Percentiles rank a stretch among this genome's conserved stretches.
phyloP scores from a whole-genome alignment of 2,113 vertebrate species.

The Diadophis punctatus region DNA sequence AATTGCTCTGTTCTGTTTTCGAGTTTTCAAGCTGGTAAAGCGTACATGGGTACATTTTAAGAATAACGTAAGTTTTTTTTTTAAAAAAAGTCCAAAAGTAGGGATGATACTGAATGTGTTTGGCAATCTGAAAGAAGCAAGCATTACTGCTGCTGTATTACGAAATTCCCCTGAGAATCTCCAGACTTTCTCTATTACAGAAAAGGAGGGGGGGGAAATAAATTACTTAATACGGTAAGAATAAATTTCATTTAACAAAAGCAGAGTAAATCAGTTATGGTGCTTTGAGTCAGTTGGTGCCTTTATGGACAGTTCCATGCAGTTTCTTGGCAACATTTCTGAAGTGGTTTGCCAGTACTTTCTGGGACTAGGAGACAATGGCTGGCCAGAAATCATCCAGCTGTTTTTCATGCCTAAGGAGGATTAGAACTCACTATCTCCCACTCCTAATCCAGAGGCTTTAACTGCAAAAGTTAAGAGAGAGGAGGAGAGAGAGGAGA shows the following conservation, averaged over 20 bases:
- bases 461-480: slow-evolving; percentile 37
- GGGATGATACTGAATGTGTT: neutral
- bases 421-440: neutral
- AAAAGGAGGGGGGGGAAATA: slow-evolving; percentile 45
- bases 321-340: neutral
- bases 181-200: slow-evolving; percentile 51
- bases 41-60: slow-evolving; percentile 1
- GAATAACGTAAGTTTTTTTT: neutral
- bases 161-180: slow-evolving; percentile 57
- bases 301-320: neutral
- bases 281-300: neutral
- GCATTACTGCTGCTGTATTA: slow-evolving; percentile 33
- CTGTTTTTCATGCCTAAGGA: neutral
- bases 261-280: slow-evolving; percentile 3
- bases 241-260: slow-evolving; percentile 70
- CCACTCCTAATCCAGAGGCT: neutral
- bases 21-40: slow-evolving; percentile 50
- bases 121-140: slow-evolving; percentile 37
- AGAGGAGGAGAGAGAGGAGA: neutral
- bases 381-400: neutral
- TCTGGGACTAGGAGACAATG: neutral
- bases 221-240: slow-evolving; percentile 67
- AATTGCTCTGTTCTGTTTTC: slow-evolving; percentile 41
- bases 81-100: slow-evolving; percentile 27
- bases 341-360: neutral